Evolutionary conservation across 2,888 invertebrate genomes (phyloP), one percentile per base, ranked within the genome.

Genomic region (Brachyopa scutellaris): DNA sequence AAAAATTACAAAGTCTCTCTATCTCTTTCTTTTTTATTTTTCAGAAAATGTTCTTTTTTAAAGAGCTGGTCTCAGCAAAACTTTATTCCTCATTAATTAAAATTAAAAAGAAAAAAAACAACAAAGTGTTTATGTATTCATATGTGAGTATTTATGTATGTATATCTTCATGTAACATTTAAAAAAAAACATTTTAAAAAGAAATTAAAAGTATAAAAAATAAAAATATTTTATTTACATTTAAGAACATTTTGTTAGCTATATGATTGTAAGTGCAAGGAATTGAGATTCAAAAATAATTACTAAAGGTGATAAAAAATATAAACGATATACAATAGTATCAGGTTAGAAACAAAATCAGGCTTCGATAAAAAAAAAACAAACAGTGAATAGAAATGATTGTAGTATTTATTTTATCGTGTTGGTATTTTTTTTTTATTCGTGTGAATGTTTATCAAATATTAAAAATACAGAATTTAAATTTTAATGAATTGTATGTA

Each of bases 1-100:
- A 17, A 61, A 29, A 3, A 17, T 1, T 19, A 36, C 9, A 31
- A 19, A 33, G n/a, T 23, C 15, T 36, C 23, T 36, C 11, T 33
- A 4, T 55, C 21, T 36, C 3, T 36, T 13, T 49, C 49, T 36
- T 55, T 11, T 8, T 55, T 59, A 9, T 29, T 64, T 79, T 79
- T 67, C 79, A 73, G 73, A 79, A 79, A 73, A 53, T 51, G 45
- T 57, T 61, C 38, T 61, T 51, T 73, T 73, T 73, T 59, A 66
- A 61, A 66, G 59, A 38, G 29, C 66, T 55, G 72, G 57, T 31
- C 47, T 67, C 55, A 66, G 45, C 51, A 61, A 79, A 47, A 45
- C 23, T n/a, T n/a, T 36, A 26, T 59, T 45, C 26, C 13, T 42
- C 51, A 40, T 66, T 51, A 31, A 15, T 21, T 21, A 64, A 2